These are phyloP conservation scores for Cydia strobilella DNA, from an alignment of 1,140 invertebrate genomes.

Conservation along the genomic window DNA sequence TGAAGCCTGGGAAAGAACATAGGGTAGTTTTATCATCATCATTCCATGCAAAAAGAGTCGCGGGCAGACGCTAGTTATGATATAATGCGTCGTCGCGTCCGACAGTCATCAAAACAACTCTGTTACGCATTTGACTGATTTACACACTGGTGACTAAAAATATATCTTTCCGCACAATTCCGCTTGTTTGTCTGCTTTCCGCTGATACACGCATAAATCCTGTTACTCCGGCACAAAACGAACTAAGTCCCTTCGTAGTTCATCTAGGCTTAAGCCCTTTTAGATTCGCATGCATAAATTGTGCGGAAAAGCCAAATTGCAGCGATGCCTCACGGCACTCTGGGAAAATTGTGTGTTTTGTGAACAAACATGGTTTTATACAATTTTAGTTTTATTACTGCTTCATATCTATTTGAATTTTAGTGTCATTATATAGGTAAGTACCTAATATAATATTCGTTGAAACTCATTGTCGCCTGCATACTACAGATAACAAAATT, in stretches of 20 bases:
- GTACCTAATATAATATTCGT: too few relatives aligned
- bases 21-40: neutral
- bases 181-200: constrained; percentile 72
- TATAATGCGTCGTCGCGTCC: constrained; percentile 5
- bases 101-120: constrained; percentile 57
- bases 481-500: too few relatives aligned
- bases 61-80: neutral
- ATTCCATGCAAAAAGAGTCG: too few relatives aligned
- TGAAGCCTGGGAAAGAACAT: neutral
- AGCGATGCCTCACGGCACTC: constrained; percentile 67
- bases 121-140: constrained; percentile 71
- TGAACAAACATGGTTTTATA: constrained; percentile 56
- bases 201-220: constrained; percentile 65
- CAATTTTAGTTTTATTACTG: constrained; percentile 64
- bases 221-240: neutral
- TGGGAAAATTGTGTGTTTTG: constrained; percentile 72
- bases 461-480: too few relatives aligned
- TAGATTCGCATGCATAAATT: constrained; percentile 50
- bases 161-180: constrained; percentile 66
- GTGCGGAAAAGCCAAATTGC: constrained; percentile 75
- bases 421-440: neutral
- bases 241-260: neutral
- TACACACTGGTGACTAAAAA: constrained; percentile 70
- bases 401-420: constrained; percentile 38
- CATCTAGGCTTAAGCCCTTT: neutral